phyloP scores from a whole-genome alignment of 2,113 vertebrate genomes.

The Thomomys bottae region DNA sequence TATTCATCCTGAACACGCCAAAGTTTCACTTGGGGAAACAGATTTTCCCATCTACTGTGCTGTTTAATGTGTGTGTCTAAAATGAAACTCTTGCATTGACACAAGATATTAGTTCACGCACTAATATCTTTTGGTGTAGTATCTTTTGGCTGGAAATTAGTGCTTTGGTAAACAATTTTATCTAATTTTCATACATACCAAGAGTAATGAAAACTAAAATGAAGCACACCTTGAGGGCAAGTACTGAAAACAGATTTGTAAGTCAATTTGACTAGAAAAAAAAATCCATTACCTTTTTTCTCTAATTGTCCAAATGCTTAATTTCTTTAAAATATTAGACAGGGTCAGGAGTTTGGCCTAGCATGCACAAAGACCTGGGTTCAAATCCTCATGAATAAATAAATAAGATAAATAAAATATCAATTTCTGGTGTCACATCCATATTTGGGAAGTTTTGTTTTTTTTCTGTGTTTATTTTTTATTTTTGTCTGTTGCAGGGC shows the following conservation, averaged over 20 bases:
- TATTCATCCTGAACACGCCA: neutral
- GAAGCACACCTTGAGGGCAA: neutral
- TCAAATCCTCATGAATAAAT: too few species aligned
- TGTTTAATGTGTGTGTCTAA: too few species aligned
- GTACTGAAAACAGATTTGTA: neutral
- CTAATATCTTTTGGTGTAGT: neutral
- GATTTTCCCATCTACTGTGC: neutral
- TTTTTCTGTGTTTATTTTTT: too few species aligned
- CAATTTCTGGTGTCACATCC: neutral
- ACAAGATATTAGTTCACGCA: neutral
- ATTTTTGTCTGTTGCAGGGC: too few species aligned
- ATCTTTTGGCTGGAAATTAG: neutral
- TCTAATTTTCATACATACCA: neutral
- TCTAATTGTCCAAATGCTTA: neutral
- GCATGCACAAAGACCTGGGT: too few species aligned
- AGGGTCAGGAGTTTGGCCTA: too few species aligned
- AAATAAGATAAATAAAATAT: too few species aligned
- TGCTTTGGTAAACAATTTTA: neutral
- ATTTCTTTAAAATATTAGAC: neutral
- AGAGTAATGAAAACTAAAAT: conserved; percentile 8
- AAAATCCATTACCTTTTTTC: neutral
- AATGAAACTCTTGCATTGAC: neutral
- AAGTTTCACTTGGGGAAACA: neutral
- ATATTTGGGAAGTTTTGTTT: too few species aligned
- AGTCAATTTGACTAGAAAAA: neutral